Conservation (phyloP, 2,888 invertebrate genomes). For the Drosophila nigritarsus region DNA sequence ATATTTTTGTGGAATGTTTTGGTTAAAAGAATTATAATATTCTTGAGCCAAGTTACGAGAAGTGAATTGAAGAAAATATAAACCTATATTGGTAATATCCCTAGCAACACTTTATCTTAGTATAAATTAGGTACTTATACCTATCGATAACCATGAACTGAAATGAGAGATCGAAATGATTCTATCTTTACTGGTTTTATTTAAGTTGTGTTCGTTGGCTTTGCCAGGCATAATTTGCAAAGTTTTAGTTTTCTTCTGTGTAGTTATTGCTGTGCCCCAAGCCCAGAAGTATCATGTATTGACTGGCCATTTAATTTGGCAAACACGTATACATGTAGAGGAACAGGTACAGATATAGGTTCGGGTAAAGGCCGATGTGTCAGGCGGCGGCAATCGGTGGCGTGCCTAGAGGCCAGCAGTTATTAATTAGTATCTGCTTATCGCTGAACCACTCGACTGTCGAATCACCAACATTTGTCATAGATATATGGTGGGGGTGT, state of each 20-base stretch:
- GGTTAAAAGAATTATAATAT: not conserved
- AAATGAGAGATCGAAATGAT: not conserved
- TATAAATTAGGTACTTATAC: no score
- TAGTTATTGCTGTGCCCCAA: not conserved
- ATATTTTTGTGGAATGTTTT: not conserved
- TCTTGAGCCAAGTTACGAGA: not conserved
- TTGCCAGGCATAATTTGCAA: not conserved
- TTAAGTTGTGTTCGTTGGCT: not conserved
- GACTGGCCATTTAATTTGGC: conserved; percentile 59
- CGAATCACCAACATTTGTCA: conserved; percentile 58
- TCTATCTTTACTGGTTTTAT: not conserved
- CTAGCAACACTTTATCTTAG: not conserved
- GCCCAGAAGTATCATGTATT: conserved; percentile 23
- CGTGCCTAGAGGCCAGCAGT: conserved; percentile 40
- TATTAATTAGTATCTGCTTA: conserved; percentile 79
- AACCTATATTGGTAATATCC: not conserved
- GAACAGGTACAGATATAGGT: not conserved
- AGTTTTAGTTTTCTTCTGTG: not conserved
- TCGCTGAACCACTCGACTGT: conserved; percentile 61
- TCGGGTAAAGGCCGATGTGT: conserved; percentile 53
- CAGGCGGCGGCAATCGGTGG: conserved; percentile 48
- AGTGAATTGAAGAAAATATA: not conserved
- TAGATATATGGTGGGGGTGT: conserved; percentile 66
- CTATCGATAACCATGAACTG: not conserved
- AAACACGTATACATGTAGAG: conserved; percentile 36